Evolutionary conservation across 2,797 vertebrate genomes (phyloP), one percentile per base, ranked within the genome.

Genomic region (Sebastiscus albofasciatus): DNA sequence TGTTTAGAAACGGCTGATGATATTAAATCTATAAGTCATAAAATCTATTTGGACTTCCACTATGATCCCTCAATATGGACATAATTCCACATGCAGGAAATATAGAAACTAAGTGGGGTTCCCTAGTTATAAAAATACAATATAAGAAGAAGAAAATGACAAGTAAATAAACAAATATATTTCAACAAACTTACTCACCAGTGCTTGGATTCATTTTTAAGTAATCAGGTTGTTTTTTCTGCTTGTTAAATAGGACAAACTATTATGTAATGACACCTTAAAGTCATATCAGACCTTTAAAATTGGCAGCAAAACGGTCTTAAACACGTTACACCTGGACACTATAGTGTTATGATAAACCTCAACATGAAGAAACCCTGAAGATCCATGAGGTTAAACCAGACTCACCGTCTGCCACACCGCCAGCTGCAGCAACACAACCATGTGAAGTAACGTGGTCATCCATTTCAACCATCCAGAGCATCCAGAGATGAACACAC

Each of bases 381-480:
- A 29, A 20, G 60, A 55, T 22, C 31, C 34, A 24, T 4, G 2
- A 65, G 46, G 9, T 36, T 4, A 2, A 8, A 12, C 16, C 20
- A 26, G 29, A 86, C 91, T 91, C 85, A 92, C 91, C 91, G 64
- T 67, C 16, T 77, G 20, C 86, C 84, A 88, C 10, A 78, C n/a
- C 16, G 39, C 31, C 69, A 81, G 84, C 85, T 85, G 87, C 80
- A 88, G 78, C 4, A 86, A 0, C 60, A 85, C 67, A 79, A 14
- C 14, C 83, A 67, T 2, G 68, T 71, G 78, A 59, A 90, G 71
- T 1, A 79, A 46, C 6, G 87, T n/a, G 67, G 34, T 3, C 75
- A 33, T 68, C 73, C 82, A 31, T 9, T 14, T 69, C 20, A 60
- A 1, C 46, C 80, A 18, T 14, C 36, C 36, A 39, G 54, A 66